A percentile compares a stretch with the other conserved stretches of the same genome.
Evolutionary conservation across 2,113 vertebrate species (phyloP).

Genomic region (Poeciliopsis retropinna): DNA sequence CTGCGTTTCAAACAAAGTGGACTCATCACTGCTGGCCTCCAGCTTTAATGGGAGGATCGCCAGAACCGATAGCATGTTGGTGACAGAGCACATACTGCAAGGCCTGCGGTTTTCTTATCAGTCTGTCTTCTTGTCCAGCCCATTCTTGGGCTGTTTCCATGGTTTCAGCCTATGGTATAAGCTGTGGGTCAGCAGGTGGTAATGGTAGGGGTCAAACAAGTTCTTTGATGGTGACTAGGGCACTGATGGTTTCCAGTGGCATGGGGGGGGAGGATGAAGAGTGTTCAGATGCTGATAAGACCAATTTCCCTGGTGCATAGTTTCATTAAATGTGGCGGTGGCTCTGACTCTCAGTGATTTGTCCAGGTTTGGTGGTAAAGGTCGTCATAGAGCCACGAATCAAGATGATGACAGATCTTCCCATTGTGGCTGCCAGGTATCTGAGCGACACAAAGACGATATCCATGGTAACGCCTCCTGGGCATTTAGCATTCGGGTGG

Average conservation of each 20-base stretch:
- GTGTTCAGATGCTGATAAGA: neutral
- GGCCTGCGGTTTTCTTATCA: constrained; percentile 44
- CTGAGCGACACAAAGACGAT: constrained; percentile 52
- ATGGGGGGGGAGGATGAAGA: constrained; percentile 19
- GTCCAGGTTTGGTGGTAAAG: neutral
- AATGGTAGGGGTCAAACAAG: constrained; percentile 41
- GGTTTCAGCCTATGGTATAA: constrained; percentile 53
- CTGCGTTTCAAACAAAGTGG: neutral
- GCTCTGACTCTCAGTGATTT: no score
- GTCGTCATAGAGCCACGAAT: neutral
- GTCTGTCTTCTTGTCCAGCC: constrained; percentile 39
- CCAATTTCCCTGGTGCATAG: neutral
- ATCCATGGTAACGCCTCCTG: constrained; percentile 38
- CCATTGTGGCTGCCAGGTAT: constrained; percentile 48
- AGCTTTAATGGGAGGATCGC: neutral
- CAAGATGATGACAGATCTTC: neutral
- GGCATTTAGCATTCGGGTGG: constrained; percentile 18
- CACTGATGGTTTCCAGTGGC: constrained; percentile 25
- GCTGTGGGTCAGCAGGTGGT: constrained; percentile 24
- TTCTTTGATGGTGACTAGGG: constrained; percentile 32
- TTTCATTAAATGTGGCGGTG: neutral
- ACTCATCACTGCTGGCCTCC: neutral
- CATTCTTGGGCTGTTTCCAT: constrained; percentile 64
- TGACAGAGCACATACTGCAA: neutral
- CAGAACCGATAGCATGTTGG: neutral